These are phyloP conservation scores for Epinephelus awoara DNA, from an alignment of 2,797 vertebrate species.

Conservation along the genomic window DNA sequence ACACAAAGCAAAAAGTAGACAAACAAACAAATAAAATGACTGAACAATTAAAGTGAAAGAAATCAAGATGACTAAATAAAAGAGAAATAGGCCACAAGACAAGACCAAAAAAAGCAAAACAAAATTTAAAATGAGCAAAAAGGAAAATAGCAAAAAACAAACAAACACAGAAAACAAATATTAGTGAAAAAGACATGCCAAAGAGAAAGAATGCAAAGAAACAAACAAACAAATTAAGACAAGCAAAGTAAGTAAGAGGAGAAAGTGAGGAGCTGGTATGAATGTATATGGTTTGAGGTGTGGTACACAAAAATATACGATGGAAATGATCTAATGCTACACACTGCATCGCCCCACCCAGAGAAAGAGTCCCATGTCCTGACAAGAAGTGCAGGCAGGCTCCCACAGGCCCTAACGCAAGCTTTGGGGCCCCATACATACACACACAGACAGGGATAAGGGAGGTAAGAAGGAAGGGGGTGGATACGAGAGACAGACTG, in stretches of 20 bases:
- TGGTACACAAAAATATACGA: slow-evolving; percentile 35
- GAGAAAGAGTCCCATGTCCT: slow-evolving; percentile 37
- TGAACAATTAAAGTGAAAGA: not conserved
- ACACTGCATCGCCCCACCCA: slow-evolving; percentile 45
- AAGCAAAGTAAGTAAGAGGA: not conserved
- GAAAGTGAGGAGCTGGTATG: not conserved
- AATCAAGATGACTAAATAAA: not conserved
- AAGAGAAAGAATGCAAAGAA: not conserved
- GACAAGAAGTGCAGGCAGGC: slow-evolving; percentile 68
- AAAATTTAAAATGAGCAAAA: too few relatives aligned
- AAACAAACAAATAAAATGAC: not conserved
- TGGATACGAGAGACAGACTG: slow-evolving; percentile 17
- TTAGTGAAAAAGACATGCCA: not conserved
- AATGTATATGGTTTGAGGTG: slow-evolving; percentile 21
- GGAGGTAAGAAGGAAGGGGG: slow-evolving; percentile 7
- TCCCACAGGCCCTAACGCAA: slow-evolving; percentile 65
- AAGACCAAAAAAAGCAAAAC: not conserved
- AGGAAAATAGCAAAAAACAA: not conserved
- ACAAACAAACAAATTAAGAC: not conserved
- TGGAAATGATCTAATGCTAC: slow-evolving; percentile 50
- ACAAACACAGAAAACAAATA: not conserved
- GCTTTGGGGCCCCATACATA: slow-evolving; percentile 14
- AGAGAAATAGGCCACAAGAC: not conserved
- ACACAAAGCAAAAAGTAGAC: not conserved
- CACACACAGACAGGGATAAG: not conserved